Evolutionary conservation across 2,113 vertebrate genomes (phyloP), one percentile per base, ranked within the genome.

Genomic region (Neodon shergylaensis): DNA sequence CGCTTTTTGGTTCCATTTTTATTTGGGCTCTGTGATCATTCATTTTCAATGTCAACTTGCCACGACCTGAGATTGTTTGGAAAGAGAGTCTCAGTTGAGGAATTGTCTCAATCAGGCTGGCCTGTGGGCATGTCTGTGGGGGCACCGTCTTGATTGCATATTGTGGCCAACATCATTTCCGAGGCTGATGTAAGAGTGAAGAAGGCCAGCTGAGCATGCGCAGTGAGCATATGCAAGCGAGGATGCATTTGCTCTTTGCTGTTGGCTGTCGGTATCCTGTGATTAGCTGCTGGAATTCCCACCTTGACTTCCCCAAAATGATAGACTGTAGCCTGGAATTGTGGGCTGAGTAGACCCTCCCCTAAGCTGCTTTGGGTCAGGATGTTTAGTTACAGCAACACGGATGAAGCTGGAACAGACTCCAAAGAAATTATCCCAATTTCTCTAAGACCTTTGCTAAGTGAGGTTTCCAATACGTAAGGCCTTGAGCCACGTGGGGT

Each of bases 351-450:
- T 44, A 47, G 63, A 49, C 42, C 63, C 31, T 86, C 42, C 42
- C 63, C 42, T 66, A 47, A 66, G 42, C 7, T 21, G 83, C 61
- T 47, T 85, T 66, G 33, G 42, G 42, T 85, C 42, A 66, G 28
- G 63, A 13, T 66, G 83, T 33, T 36, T 66, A 36, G 17, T 86
- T 31, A 68, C 17, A 10, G 5, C 9, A 66, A 85, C 63, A 47
- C 0, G 36, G 42, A 36, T 68, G 31, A 86, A 49, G 66, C 31
- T 49, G 63, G 42, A 49, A 33, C 5, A 52, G 44, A 52, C 68
- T 93, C 36, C 52, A 82, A 94, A 88, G 49, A 92, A 94, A 96
- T 68, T 70, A 91, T 54, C 36, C 61, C 54, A 82, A 47, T 63
- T 94, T 95, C 86, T 86, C 47, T 91, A 61, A 47, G 74, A 95